Percentiles rank a stretch among this genome's conserved stretches.
phyloP scores from a whole-genome alignment of 2,797 vertebrate genomes.

The Apogon hyalosoma region DNA sequence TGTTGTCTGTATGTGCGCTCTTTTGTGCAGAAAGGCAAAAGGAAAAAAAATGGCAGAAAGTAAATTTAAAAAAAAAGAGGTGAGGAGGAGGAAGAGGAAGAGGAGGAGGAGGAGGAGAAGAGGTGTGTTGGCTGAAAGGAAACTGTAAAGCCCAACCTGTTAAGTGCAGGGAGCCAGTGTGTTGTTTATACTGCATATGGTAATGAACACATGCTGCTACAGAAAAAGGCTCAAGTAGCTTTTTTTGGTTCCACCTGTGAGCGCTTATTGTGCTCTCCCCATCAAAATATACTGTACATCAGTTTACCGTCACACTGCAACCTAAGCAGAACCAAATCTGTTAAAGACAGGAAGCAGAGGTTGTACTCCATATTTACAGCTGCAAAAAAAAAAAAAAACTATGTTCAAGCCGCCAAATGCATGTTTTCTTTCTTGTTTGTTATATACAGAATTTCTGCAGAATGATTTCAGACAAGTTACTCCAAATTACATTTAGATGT shows the following conservation, averaged over 20 bases:
- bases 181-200: not conserved
- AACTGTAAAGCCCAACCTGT: not conserved
- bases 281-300: not conserved
- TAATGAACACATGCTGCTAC: not conserved
- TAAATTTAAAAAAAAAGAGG: constrained; percentile 3
- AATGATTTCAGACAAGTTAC: too few relatives aligned
- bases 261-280: constrained; percentile 20
- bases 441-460: too few relatives aligned
- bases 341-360: not conserved
- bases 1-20: constrained; percentile 8
- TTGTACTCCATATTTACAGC: not conserved
- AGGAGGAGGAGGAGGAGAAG: not conserved
- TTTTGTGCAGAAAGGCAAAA: constrained; percentile 23
- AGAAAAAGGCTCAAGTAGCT: not conserved
- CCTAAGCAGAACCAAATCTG: not conserved
- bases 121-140: not conserved
- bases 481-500: too few relatives aligned
- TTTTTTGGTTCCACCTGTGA: not conserved
- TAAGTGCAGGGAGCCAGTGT: not conserved
- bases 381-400: not conserved
- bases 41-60: not conserved
- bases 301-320: constrained; percentile 5
- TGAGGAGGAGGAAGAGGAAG: not conserved
- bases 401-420: not conserved
- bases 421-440: too few relatives aligned